Conservation (phyloP, 2,113 vertebrate species). For the Embiotoca jacksoni region DNA sequence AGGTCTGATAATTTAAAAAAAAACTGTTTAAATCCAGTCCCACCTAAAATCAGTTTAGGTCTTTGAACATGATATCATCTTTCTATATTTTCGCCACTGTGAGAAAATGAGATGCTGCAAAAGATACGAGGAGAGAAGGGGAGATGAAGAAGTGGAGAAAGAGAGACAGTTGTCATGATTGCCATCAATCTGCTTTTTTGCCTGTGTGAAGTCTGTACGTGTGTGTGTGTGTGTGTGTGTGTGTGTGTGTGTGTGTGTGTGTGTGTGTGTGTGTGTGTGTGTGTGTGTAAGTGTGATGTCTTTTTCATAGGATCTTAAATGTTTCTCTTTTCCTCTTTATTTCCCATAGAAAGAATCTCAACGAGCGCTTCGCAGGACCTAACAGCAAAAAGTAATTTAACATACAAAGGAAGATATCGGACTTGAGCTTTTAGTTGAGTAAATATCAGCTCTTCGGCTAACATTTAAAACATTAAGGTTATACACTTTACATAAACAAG, state of each 20-base stretch:
- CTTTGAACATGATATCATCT: constrained; percentile 42
- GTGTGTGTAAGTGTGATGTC: neutral
- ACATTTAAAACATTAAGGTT: too few relatives aligned
- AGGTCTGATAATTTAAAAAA: neutral
- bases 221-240: neutral
- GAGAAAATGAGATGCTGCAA: constrained; percentile 46
- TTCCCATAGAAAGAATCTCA: neutral
- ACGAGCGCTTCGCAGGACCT: neutral
- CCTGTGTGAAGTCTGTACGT: neutral
- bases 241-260: too few relatives aligned
- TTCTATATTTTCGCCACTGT: neutral
- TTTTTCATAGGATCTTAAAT: neutral
- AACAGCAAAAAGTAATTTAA: neutral
- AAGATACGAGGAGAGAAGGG: constrained; percentile 25
- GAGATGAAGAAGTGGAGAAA: constrained; percentile 31
- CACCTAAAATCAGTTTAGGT: constrained; percentile 51
- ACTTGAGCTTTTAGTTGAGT: too few relatives aligned
- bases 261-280: too few relatives aligned
- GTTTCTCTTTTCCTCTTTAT: neutral
- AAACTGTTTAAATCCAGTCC: constrained; percentile 48
- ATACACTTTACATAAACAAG: too few relatives aligned
- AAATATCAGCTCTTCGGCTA: too few relatives aligned
- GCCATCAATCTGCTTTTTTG: constrained; percentile 19
- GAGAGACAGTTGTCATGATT: constrained; percentile 6
- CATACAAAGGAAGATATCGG: neutral